Evolutionary conservation across 1,140 invertebrate species (phyloP), one percentile per base, ranked within the genome.

Genomic region (Medauroidea extradentata): DNA sequence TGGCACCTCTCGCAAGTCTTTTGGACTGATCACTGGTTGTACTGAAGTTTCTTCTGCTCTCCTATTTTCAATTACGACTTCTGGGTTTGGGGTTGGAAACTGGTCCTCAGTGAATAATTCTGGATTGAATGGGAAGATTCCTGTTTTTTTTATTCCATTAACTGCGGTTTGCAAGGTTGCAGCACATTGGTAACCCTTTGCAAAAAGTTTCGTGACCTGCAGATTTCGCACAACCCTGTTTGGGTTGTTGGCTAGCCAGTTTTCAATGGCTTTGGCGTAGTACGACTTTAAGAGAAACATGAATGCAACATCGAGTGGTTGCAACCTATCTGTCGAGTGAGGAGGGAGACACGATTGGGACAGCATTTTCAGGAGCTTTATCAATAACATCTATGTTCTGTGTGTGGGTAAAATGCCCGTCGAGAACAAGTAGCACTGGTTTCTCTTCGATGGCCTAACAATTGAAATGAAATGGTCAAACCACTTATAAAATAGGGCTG

Each of bases 281-380:
- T 67, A 71, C 4, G 62, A 68, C 52, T 69, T 74, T 29, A 76
- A 56, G 14, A 69, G 68, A 42, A 61, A 61, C 68, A 75, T 75
- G 53, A 75, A 72, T 29, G 66, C 49, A 19, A 69, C 64, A 50
- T 75, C 73, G 13, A 75, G 58, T 23, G 74, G 73, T 48, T 79
- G 74, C 46, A 78, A 53, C 24, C 65, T 63, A 62, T 77, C 67
- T 5, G 69, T 71, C 13, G 65, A 67, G 61, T 78, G 73, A 24
- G 73, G 69, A 8, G 60, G 60, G 7, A 52, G 46, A 46, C 18
- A 57, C 42, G 5, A 57, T 57, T 8, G 34, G 3, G 5, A 57
- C 54, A 4, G 23, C 21, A 8, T 57, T 43, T 57, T 46, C 41
- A 21, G 5, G 2, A 46, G 54, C 54, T 16, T 21, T 1, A 25